Conservation (phyloP, 2,888 invertebrate genomes). For the Pinctada fucata region DNA sequence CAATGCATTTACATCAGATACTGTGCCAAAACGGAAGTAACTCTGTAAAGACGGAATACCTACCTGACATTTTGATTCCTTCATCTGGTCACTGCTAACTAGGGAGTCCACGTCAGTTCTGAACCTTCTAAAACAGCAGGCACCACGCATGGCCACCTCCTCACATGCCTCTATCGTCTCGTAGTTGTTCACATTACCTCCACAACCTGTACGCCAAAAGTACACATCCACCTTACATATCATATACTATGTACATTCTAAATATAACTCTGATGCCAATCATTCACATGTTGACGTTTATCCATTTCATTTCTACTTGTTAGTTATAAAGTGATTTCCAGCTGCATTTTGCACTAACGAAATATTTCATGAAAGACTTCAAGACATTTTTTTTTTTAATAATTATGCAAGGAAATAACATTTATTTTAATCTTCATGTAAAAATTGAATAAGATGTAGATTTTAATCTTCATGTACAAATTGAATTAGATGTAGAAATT, state of each 20-base stretch:
- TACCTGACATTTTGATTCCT: conserved; percentile 66
- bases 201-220: conserved; percentile 61
- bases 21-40: too few species aligned
- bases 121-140: conserved; percentile 68
- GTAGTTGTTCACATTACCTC: conserved; percentile 73
- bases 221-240: background rate
- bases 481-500: too few species aligned
- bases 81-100: conserved; percentile 52
- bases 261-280: background rate
- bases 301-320: too few species aligned
- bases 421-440: too few species aligned
- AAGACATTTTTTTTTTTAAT: too few species aligned
- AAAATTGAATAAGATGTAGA: too few species aligned
- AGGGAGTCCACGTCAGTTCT: conserved; percentile 55
- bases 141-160: conserved; percentile 63
- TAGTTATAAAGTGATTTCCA: too few species aligned
- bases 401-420: too few species aligned
- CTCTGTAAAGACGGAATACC: background rate
- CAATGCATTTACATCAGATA: too few species aligned
- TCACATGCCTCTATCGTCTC: conserved; percentile 64
- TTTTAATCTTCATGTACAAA: too few species aligned
- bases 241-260: background rate
- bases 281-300: background rate
- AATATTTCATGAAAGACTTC: too few species aligned
- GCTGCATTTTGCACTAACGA: too few species aligned